Conservation (phyloP, 2,888 invertebrate species). For the Coecobrya sp. region DNA sequence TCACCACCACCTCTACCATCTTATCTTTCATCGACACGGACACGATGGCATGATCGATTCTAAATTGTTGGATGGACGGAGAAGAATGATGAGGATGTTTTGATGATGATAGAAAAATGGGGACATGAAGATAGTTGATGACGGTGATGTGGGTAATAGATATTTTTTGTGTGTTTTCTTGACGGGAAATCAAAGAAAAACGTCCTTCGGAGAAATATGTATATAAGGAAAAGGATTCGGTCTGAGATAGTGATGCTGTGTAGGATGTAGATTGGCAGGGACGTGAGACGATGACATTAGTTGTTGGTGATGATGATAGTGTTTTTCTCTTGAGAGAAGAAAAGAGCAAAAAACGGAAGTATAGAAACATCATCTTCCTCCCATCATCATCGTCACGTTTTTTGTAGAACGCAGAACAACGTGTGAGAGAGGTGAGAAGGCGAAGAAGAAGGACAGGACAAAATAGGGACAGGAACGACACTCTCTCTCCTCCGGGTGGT, state of each 20-base stretch:
- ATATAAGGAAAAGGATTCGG: background rate
- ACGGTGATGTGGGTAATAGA: background rate
- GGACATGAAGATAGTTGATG: background rate
- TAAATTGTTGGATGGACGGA: background rate
- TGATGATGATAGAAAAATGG: background rate
- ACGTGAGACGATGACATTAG: background rate
- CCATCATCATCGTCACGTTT: background rate
- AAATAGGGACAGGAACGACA: background rate
- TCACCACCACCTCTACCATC: background rate
- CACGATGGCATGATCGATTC: conserved; percentile 42
- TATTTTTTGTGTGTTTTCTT: background rate
- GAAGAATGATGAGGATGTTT: background rate
- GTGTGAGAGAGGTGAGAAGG: background rate
- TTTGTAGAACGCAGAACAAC: background rate
- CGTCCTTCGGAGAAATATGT: background rate
- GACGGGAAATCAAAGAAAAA: background rate
- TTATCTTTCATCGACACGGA: conserved; percentile 22
- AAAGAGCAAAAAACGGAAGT: conserved; percentile 31
- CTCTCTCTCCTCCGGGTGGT: background rate
- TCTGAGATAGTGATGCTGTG: background rate
- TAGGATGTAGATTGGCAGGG: conserved; percentile 1
- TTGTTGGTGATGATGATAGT: background rate
- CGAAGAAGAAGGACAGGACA: background rate
- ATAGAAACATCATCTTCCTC: background rate
- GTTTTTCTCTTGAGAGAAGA: background rate